These are phyloP conservation scores for Hydrotaea diabolus DNA, from an alignment of 2,888 invertebrate species.

Conservation along the genomic window DNA sequence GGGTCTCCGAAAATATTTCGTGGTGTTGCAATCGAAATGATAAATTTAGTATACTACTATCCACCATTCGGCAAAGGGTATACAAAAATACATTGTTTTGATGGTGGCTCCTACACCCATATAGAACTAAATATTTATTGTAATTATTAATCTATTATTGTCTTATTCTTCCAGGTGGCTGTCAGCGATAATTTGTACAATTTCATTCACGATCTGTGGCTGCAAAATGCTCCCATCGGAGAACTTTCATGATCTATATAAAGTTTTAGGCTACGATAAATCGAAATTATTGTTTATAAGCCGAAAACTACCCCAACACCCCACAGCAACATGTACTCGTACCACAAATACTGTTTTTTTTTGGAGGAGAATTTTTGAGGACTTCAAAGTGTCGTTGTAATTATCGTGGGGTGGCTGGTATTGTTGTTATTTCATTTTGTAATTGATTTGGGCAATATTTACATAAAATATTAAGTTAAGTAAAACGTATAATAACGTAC, in stretches of 20 bases:
- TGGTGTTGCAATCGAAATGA: too few species aligned
- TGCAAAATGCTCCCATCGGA: constrained; percentile 98
- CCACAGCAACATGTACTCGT: neutral
- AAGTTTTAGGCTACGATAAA: constrained; percentile 58
- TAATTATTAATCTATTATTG: neutral
- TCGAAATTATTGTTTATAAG: neutral
- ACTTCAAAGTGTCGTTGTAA: neutral
- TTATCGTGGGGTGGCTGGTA: neutral
- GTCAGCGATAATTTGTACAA: constrained; percentile 96
- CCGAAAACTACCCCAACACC: neutral
- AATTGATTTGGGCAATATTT: constrained; percentile 47
- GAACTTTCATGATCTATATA: constrained; percentile 90
- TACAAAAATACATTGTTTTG: neutral
- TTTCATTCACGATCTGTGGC: constrained; percentile 97
- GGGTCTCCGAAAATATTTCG: too few species aligned
- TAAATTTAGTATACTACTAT: too few species aligned
- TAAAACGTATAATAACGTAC: neutral
- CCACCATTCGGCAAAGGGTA: too few species aligned
- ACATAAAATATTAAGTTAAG: constrained; percentile 1
- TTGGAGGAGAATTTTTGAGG: too few species aligned
- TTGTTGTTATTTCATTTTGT: constrained; percentile 4
- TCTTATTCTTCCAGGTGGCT: constrained; percentile 84
- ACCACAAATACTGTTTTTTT: neutral
- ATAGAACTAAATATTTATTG: neutral
- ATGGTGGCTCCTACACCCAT: neutral